Conservation (phyloP, 2,797 vertebrate genomes). For the Picus viridis region DNA sequence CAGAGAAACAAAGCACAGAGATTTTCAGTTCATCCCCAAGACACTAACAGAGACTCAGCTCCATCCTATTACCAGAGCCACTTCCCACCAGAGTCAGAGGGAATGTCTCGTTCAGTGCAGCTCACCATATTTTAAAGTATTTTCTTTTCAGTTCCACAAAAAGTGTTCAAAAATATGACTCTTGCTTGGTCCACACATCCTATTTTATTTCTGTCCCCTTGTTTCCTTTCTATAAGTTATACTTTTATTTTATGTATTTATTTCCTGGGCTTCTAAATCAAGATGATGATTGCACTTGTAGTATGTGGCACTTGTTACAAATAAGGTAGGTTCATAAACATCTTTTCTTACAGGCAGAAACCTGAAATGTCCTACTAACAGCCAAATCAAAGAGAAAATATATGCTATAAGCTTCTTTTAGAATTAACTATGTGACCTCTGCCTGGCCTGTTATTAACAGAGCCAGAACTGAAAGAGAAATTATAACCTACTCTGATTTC, state of each 20-base stretch:
- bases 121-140: not conserved
- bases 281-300: not conserved
- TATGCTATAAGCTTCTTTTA: not conserved
- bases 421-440: not conserved
- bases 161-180: not conserved
- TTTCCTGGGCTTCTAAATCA: not conserved
- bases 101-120: not conserved
- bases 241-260: not conserved
- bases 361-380: not conserved
- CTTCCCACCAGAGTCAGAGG: not conserved
- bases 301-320: not conserved
- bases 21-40: not conserved
- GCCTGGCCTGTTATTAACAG: not conserved
- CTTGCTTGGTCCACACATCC: not conserved
- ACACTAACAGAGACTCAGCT: not conserved
- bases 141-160: not conserved
- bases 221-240: not conserved
- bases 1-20: not conserved
- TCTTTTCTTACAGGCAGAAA: not conserved
- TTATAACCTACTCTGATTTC: not conserved
- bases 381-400: not conserved
- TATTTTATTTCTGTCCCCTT: not conserved
- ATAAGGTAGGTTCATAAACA: not conserved
- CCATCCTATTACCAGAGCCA: not conserved
- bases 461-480: not conserved